Base-by-base conservation (phyloP, 2,888 invertebrate genomes). In the Papilio demoleus region DNA sequence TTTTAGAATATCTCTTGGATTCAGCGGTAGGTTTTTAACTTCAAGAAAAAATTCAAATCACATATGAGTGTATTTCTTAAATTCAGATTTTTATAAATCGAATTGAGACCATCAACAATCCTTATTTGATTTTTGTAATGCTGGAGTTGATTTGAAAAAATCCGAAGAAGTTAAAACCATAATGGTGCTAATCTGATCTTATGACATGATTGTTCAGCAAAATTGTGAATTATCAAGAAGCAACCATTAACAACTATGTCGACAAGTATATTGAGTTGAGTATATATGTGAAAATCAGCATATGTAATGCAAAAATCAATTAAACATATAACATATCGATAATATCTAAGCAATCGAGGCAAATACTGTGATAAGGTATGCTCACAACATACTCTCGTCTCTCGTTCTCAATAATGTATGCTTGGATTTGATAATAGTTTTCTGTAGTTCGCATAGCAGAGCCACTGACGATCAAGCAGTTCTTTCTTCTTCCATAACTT, bases 331-430 rank as follows among this genome's bases (percentile, higher is more conserved):
- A 89, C 89, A 90, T 92, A 90, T 92, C 90, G 87, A 81, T 88
- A 90, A 81, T 71, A 79, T 82, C 86, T 82, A 83, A 79, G 81
- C 80, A 84, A 79, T 82, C 75, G 81, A 83, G 79, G 85, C 82
- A 87, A 90, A 88, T 87, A 87, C 90, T 92, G 92, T 92, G 92
- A 92, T 92, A 92, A 88, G 88, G 27, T 86, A 89, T 86, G 85
- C 87, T 89, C 90, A 88, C 88, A 88, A 88, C 84, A 79, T 89
- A 87, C 83, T 83, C 74, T 75, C 76, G 76, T 80, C 78, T 86
- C 77, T 85, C 81, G 11, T 84, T 86, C 80, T 76, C 80, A 72
- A 31, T 76, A 74, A 76, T 79, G 79, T 69, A 73, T 70, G 88
- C 85, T 90, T 89, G 85, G 85, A 90, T 90, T 90, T 88, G 84